A percentile compares a stretch with the other conserved stretches of the same genome.
Conservation (phyloP, 23 tunicate species). For the Trididemnum nubilum region DNA sequence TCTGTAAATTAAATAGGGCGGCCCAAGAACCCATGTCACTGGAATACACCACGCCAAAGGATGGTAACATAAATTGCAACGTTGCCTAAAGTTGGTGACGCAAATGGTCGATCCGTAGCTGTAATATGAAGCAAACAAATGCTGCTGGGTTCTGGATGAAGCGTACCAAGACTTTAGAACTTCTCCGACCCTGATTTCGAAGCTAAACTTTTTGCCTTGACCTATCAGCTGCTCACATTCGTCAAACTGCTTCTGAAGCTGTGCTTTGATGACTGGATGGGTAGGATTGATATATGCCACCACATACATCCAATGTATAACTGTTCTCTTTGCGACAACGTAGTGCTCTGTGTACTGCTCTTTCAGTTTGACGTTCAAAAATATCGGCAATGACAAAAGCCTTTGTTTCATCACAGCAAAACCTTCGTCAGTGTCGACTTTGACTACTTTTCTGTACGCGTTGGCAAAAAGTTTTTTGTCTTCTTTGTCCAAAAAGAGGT, state of each 20-base stretch:
- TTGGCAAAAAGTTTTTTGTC: neutral
- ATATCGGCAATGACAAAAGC: neutral
- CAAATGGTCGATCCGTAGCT: neutral
- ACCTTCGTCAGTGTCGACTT: neutral
- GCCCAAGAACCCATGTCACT: neutral
- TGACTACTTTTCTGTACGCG: neutral
- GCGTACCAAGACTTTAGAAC: neutral
- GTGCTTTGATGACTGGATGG: slow-evolving; percentile 9
- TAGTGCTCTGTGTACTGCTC: neutral
- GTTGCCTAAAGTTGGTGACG: neutral
- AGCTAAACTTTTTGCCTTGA: neutral
- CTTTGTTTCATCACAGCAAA: neutral
- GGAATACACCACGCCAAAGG: neutral
- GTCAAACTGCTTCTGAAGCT: neutral
- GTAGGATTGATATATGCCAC: slow-evolving; percentile 9
- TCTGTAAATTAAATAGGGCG: neutral
- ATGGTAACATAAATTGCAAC: neutral
- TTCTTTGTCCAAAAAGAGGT: neutral
- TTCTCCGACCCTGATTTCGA: neutral
- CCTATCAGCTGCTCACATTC: neutral
- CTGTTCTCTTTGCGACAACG: slow-evolving; percentile 4
- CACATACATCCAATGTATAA: neutral
- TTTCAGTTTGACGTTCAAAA: neutral
- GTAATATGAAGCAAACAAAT: neutral
- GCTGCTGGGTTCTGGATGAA: neutral